Percentiles rank a stretch among this genome's conserved stretches.
These are phyloP conservation scores for Bombylius discolor DNA, from an alignment of 2,888 invertebrate species.

Conservation along the genomic window DNA sequence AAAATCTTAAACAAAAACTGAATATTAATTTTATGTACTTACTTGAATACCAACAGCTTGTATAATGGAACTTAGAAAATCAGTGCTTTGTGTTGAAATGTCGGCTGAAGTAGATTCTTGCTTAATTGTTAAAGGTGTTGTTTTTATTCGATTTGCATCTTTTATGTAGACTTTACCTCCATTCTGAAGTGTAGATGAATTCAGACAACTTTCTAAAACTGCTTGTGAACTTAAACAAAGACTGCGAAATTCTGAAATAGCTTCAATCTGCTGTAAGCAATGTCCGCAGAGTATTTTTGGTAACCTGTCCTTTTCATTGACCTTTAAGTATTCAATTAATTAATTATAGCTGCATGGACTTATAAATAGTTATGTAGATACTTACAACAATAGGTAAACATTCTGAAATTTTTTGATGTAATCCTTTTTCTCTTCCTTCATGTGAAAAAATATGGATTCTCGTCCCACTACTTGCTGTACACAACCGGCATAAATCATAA, in stretches of 20 bases:
- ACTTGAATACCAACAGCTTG: constrained; percentile 35
- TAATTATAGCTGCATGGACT: too few relatives aligned
- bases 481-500: constrained; percentile 56
- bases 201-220: constrained; percentile 53
- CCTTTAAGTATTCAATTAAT: too few relatives aligned
- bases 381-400: constrained; percentile 49
- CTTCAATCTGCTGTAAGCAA: constrained; percentile 49
- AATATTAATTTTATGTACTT: neutral
- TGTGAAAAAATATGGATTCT: constrained; percentile 54
- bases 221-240: constrained; percentile 51
- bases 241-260: constrained; percentile 47
- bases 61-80: constrained; percentile 33
- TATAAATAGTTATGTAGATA: constrained; percentile 5
- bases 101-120: neutral
- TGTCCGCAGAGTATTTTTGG: constrained; percentile 55
- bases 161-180: constrained; percentile 53
- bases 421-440: constrained; percentile 49
- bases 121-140: constrained; percentile 16
- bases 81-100: constrained; percentile 16
- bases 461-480: constrained; percentile 50
- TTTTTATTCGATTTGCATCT: constrained; percentile 29
- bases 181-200: constrained; percentile 47
- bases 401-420: constrained; percentile 50
- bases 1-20: too few relatives aligned
- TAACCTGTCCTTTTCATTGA: constrained; percentile 52